Evolutionary conservation across 2,888 invertebrate species (phyloP), one percentile per base, ranked within the genome.

Genomic region (Spilosoma lubricipeda): DNA sequence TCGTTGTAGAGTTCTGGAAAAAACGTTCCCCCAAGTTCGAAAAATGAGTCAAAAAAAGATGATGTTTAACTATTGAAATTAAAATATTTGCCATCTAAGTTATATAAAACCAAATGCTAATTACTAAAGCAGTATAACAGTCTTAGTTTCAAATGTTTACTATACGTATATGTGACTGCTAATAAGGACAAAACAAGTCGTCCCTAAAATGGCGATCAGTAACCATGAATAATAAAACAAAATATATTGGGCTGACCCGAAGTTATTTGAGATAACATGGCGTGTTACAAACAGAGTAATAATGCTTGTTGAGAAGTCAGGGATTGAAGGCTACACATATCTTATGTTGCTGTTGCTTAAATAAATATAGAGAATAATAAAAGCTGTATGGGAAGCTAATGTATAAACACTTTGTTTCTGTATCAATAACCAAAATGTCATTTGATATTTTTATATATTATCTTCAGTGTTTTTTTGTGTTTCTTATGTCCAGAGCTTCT

Each of bases 171-270:
- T 27, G 30, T 2, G 18, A 15, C 8, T 63, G 18, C 0, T 63
- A 30, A 63, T 63, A 30, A 63, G 27, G 63, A 63, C 30, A 63
- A 63, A n/a, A 30, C n/a, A 30, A 30, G 18, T 5, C 63, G 30
- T 63, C 7, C 5, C 30, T 30, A 63, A 63, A 30, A 30, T 27
- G 15, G 63, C 18, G 63, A 30, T 8, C 15, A 63, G 7, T 63
- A 63, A 63, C 27, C 18, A 30, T 63, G 63, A 63, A 63, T 63
- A 63, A 63, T 30, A 63, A 13, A 63, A 63, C 63, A 30, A 63
- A 30, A 63, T 63, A 18, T 30, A 63, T 30, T 30, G 27, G 11
- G 63, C 15, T 63, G 63, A 30, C 30, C 2, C 30, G 18, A 30
- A 30, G 63, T 63, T 18, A 63, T 63, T 63, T 63, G 63, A 7